Base-by-base conservation (phyloP, 2,888 invertebrate species). In the Amphipoea lucens region DNA sequence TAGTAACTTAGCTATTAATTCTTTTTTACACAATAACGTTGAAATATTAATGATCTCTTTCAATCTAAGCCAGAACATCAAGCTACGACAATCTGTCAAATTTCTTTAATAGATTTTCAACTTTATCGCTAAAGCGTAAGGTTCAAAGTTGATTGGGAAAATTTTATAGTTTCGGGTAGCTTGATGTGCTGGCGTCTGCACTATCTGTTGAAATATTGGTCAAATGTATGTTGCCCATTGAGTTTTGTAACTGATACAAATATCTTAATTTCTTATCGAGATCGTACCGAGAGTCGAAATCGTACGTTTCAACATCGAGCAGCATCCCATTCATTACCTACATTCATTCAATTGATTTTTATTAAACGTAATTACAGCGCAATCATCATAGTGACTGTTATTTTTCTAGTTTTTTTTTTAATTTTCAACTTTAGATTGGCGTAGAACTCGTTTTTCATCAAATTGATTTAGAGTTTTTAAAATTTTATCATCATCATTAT, bases 21-120 rank as follows among this genome's bases (percentile, higher is more conserved):
- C 14, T 48, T 48, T 48, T 48, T 60, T 62, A 23, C 9, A 17
- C 4, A 40, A 0, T n/a, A 54, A 45, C 23, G 29, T 63, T 57
- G 12, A n/a, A 74, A 51, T n/a, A 83, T 70, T 83, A 70, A 73
- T 71, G 48, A 51, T 62, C 29, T 29, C 7, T 17, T 45, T 9
- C 1, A 4, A 1, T 57, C 17, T 51, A 20, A 20, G 63, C 36
- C 36, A 36, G 36, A 2, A 36, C 36, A 36, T 36, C 36, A 36
- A 36, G 36, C 36, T 36, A 36, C 36, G 2, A 36, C 36, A 36
- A 36, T 36, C 36, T 36, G 36, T 36, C 3, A 36, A 36, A 36
- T 36, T 36, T 36, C 36, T 36, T 36, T 36, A 1, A 36, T 36
- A 36, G 36, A 36, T 2, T 36, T 36, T 36, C 36, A 36, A 36